A percentile compares a stretch with the other conserved stretches of the same genome.
These are phyloP conservation scores for Tenthredo livida DNA, from an alignment of 2,888 invertebrate genomes.

Conservation along the genomic window DNA sequence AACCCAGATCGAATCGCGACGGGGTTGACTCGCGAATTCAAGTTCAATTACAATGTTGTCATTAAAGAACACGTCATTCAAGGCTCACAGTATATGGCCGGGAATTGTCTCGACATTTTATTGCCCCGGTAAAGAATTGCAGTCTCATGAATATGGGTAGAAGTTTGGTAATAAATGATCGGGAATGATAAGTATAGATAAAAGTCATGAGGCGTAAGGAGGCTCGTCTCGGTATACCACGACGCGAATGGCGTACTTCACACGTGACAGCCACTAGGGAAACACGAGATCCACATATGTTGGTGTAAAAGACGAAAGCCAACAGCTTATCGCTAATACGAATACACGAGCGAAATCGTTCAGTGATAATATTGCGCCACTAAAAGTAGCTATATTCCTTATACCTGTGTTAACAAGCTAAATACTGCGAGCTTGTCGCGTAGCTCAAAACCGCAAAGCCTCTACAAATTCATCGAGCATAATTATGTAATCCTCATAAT, in stretches of 20 bases:
- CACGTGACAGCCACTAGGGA: slow-evolving; percentile 34
- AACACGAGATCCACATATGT: slow-evolving; percentile 38
- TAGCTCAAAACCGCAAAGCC: neutral
- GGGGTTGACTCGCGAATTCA: neutral
- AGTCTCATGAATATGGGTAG: neutral
- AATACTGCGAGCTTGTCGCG: neutral
- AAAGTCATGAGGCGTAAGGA: neutral
- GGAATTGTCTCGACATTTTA: neutral
- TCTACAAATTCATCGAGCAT: neutral
- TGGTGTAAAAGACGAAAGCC: neutral
- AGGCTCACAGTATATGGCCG: neutral
- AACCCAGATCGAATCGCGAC: neutral
- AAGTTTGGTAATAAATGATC: neutral
- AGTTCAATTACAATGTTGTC: no score
- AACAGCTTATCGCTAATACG: slow-evolving; percentile 15
- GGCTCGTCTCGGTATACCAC: slow-evolving; percentile 23
- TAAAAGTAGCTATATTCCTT: neutral
- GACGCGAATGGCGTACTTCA: neutral
- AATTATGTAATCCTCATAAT: neutral
- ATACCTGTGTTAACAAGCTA: neutral
- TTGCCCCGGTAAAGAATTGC: neutral
- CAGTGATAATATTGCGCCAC: slow-evolving; percentile 6
- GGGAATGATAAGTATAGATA: neutral
- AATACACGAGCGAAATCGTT: neutral
- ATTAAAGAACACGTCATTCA: no score